Conservation (phyloP, 2,888 invertebrate species). For the Pegoplata infirma region DNA sequence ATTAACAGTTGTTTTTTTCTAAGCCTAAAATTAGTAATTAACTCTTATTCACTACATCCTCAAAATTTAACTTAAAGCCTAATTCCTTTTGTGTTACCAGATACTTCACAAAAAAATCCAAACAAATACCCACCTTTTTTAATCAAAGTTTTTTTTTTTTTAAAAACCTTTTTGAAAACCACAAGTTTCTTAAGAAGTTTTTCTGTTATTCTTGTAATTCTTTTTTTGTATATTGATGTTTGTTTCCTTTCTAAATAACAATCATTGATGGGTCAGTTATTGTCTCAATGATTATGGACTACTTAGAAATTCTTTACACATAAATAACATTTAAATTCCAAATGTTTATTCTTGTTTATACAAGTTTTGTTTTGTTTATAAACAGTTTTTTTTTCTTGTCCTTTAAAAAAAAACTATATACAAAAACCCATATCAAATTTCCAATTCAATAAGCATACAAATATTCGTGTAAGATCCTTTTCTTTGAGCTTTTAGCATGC, state of each 20-base stretch:
- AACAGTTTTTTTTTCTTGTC: not conserved
- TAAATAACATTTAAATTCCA: constrained; percentile 46
- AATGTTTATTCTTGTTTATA: constrained; percentile 17
- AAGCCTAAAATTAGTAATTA: no score
- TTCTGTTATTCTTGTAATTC: not conserved
- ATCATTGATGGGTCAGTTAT: not conserved
- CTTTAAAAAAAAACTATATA: not conserved
- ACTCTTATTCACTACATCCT: no score
- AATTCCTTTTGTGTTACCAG: no score
- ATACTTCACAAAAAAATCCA: no score
- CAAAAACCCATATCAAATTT: constrained; percentile 64
- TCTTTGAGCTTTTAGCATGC: not conserved
- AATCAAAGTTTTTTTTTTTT: no score
- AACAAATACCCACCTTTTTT: no score
- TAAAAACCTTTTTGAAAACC: no score
- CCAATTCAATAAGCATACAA: constrained; percentile 62
- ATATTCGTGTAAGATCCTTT: constrained; percentile 25
- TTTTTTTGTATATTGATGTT: no score
- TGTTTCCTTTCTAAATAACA: no score
- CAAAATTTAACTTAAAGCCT: no score
- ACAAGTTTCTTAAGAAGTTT: no score
- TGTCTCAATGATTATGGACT: constrained; percentile 36
- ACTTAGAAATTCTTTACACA: constrained; percentile 39
- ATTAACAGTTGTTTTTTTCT: no score
- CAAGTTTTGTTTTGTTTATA: not conserved